A percentile compares a stretch with the other conserved stretches of the same genome.
Conservation (phyloP, 2,113 vertebrate species). For the Hemicordylus capensis region DNA sequence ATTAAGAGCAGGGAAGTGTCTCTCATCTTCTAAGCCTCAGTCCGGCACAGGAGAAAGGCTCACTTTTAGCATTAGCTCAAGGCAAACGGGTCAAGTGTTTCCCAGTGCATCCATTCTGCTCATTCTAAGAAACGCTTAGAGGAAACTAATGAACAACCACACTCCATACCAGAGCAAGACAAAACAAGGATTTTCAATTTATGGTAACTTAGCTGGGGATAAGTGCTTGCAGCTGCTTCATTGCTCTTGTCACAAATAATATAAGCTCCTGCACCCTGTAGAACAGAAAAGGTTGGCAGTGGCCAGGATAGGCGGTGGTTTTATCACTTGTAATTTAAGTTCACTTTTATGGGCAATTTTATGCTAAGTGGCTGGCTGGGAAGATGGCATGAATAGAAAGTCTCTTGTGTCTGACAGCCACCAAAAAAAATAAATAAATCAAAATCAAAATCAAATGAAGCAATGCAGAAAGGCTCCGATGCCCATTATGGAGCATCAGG, state of each 20-base stretch:
- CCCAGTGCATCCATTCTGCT: not conserved
- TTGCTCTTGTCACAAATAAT: slow-evolving; percentile 52
- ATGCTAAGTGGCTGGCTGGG: slow-evolving; percentile 34
- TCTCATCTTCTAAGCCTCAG: not conserved
- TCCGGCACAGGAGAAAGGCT: not conserved
- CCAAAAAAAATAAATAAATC: not conserved
- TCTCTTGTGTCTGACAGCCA: slow-evolving; percentile 28
- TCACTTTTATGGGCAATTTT: slow-evolving; percentile 61
- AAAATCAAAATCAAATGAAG: slow-evolving; percentile 28
- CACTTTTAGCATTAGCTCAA: not conserved
- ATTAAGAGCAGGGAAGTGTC: not conserved
- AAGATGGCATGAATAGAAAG: slow-evolving; percentile 43
- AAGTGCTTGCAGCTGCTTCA: slow-evolving; percentile 30
- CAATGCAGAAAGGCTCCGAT: not conserved
- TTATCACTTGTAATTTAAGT: slow-evolving; percentile 31
- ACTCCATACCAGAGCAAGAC: rapidly evolving
- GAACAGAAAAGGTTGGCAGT: not conserved
- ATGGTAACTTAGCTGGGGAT: not conserved
- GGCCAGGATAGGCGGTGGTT: slow-evolving; percentile 6
- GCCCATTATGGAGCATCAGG: not conserved
- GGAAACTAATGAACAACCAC: rapidly evolving
- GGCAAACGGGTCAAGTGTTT: not conserved
- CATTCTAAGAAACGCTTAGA: not conserved
- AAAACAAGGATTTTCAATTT: not conserved
- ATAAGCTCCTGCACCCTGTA: slow-evolving; percentile 4